phyloP scores from a whole-genome alignment of 2,113 vertebrate genomes.

The Lynx canadensis region DNA sequence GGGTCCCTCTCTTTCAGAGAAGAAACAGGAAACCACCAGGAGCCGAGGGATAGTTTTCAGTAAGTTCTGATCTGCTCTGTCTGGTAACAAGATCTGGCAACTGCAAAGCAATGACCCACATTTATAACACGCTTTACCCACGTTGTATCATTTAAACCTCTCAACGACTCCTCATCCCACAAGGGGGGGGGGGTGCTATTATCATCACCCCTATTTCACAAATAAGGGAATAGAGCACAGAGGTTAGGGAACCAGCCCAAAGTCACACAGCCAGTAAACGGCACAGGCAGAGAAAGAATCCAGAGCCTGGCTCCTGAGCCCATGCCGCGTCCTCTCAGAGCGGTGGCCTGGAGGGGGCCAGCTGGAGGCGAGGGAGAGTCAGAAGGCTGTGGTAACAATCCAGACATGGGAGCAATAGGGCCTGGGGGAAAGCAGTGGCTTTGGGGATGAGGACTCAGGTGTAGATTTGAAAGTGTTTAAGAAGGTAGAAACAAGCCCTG shows the following conservation, averaged over 20 bases:
- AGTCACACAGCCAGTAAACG: neutral
- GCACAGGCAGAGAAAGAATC: neutral
- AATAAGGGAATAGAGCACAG: neutral
- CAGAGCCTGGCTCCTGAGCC: neutral
- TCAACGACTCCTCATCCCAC: neutral
- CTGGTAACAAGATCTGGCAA: neutral
- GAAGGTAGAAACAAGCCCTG: neutral
- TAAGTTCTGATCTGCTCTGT: neutral
- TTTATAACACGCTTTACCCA: neutral
- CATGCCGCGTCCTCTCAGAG: neutral
- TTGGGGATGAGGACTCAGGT: neutral
- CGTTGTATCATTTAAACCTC: neutral
- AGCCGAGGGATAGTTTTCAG: neutral
- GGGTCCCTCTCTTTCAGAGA: neutral
- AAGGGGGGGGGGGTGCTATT: neutral
- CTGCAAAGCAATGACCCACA: neutral
- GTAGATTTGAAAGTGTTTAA: neutral
- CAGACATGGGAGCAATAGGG: neutral
- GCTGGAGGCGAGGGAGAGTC: neutral
- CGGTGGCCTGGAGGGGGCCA: neutral
- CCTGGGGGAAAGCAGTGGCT: neutral
- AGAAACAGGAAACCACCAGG: slow-evolving; percentile 11
- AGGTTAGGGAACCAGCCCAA: neutral
- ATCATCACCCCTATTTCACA: neutral
- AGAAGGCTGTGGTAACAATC: neutral